Evolutionary conservation across 2,113 vertebrate genomes (phyloP), one percentile per base, ranked within the genome.

Genomic region (Phrynosoma blainvillii): DNA sequence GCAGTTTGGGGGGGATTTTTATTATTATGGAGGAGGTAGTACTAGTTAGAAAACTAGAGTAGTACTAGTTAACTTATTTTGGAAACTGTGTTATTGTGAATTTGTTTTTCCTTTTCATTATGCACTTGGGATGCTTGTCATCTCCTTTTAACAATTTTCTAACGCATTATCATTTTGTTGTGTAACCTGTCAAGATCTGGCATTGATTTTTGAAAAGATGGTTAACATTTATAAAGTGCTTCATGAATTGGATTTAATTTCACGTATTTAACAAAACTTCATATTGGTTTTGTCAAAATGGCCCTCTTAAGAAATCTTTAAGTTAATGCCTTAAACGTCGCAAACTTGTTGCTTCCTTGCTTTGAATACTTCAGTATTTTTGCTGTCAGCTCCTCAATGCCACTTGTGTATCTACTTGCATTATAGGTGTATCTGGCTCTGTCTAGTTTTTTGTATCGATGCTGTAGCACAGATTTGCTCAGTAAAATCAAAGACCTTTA

Each of bases 1-100:
- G 23, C 47, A 0, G 23, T 0, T 1, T 0, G 16, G n/a, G 76
- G 47, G 47, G 16, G 7, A 5, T 25, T 14, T 66, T 74, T 13
- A 84, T 65, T 20, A 25, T 25, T 30, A 30, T 76, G 62, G 77
- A 0, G 1, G 47, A 77, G 32, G 1, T 56, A 32, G 13, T 66
- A 62, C 9, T 12, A 82, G 20, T 78, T 42, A 47, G 36, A 36
- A 36, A 36, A 36, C 36, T 36, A 36, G 36, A 36, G 1, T 56
- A 32, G 13, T 66, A 62, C 9, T 12, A 82, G 20, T 78, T 42
- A 47, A 2, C 25, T 27, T 40, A 16, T 30, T 23, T 81, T n/a
- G 16, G 7, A 40, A n/a, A 47, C 20, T 20, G 27, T 21, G 3
- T 23, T 59, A 4, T 68, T 54, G 18, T 27, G 36, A 54, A 85